Base-by-base conservation (phyloP, 1,140 invertebrate genomes). In the Colletes gigas region DNA sequence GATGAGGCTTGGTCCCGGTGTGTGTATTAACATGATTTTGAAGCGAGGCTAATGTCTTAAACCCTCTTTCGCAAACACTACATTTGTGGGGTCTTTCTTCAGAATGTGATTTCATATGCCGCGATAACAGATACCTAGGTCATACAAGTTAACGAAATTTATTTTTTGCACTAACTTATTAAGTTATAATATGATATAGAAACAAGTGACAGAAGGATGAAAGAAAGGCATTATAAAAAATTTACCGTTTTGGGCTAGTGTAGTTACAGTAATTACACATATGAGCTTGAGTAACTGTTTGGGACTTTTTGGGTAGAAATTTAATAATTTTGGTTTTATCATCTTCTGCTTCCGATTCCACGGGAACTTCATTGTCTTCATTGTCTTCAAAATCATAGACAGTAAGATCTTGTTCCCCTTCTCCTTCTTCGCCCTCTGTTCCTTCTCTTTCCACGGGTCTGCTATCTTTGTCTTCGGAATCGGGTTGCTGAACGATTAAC, bases 1-100 rank as follows among this genome's bases (percentile, higher is more conserved):
- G 95, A 93, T 99, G 98, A 0, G 98, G 98, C 89, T 99, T 98
- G 9, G 97, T 97, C 57, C 98, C 98, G 44, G 98, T 98, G 91
- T 99, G 98, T 78, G 98, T 99, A 92, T 99, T 99, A 3, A 98
- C 96, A 92, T 99, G 98, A 92, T 99, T 99, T 87, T 98, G 97
- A 41, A 99, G 93, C 0, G 98, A 98, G 1, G 98, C 97, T 21
- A 97, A 91, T 0, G 98, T 98, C 93, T 99, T 99, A 90, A 99
- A 99, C 8, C 98, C 98, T 66, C 98, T 94, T 87, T 98, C 98
- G 93, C 98, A 99, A 30, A 99, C 97, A 65, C 96, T 96, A 92
- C 98, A 99, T 90, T 98, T 99, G 91, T 98, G 98, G 0, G 98
- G 98, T 39, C 98, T 94, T 89, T 99, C 98, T 89, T 98, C 97